Conservation (phyloP, 1,140 invertebrate genomes). For the Cyclargus thomasi region DNA sequence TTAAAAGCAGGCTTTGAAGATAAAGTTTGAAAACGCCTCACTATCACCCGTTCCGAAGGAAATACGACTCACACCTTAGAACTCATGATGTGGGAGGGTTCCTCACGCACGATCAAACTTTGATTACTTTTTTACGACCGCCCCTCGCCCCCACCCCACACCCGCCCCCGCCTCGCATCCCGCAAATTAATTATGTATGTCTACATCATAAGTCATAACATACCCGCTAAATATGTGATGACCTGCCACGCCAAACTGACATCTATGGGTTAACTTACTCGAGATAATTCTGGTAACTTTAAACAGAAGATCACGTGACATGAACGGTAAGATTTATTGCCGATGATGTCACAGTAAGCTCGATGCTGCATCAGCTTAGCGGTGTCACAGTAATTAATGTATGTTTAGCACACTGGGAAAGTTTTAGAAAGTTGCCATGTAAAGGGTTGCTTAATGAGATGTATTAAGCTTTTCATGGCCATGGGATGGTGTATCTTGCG, state of each 20-base stretch:
- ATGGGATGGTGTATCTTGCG: no score
- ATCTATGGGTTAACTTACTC: not conserved
- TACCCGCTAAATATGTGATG: not conserved
- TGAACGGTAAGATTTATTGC: no score
- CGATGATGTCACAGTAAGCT: no score
- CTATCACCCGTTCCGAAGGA: not conserved
- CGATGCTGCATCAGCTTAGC: no score
- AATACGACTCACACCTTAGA: not conserved
- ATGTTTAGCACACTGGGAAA: no score
- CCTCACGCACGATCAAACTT: constrained; percentile 33
- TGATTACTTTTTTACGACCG: constrained; percentile 46
- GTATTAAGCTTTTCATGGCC: no score
- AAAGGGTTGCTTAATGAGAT: no score
- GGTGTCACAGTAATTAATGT: no score
- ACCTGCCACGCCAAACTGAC: not conserved
- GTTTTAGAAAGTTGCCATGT: no score
- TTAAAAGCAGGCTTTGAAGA: not conserved
- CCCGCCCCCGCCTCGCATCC: constrained; percentile 13
- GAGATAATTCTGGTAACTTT: not conserved
- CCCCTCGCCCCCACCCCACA: constrained; percentile 10
- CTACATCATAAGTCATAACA: constrained; percentile 1
- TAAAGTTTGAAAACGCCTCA: not conserved
- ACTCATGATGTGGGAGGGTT: not conserved
- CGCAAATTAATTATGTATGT: constrained; percentile 35
- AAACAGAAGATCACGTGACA: no score